These are phyloP conservation scores for Apocrypta bakeri DNA, from an alignment of 1,140 invertebrate genomes.

Conservation along the genomic window DNA sequence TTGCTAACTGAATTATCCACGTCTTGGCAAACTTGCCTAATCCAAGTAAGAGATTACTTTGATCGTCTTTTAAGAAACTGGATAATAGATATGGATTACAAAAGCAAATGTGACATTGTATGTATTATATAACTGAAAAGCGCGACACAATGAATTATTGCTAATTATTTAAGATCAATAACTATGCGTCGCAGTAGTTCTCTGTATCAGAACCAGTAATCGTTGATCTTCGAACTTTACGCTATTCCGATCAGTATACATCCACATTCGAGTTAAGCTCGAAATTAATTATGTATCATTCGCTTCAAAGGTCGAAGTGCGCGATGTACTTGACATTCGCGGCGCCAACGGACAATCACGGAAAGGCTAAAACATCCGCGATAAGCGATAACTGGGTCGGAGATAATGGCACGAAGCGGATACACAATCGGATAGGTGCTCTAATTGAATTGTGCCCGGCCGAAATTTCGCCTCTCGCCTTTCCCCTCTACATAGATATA, in stretches of 20 bases:
- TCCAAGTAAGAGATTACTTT: neutral
- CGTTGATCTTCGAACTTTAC: too few species aligned
- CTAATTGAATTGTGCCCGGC: conserved; percentile 27
- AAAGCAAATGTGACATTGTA: too few species aligned
- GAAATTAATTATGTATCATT: neutral
- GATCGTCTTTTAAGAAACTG: conserved; percentile 2
- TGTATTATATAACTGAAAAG: too few species aligned
- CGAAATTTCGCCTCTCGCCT: neutral
- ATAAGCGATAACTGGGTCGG: conserved; percentile 33
- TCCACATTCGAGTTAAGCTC: neutral
- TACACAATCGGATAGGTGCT: conserved; percentile 13
- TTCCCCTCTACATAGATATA: neutral
- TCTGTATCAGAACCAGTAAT: too few species aligned
- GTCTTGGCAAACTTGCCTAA: conserved; percentile 4
- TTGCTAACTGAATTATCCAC: neutral
- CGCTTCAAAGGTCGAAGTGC: neutral
- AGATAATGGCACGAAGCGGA: conserved; percentile 23
- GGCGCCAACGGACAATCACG: too few species aligned
- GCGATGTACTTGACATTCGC: conserved; percentile 7
- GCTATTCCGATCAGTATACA: too few species aligned
- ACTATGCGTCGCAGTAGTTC: too few species aligned
- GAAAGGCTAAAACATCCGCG: neutral
- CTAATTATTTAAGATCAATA: too few species aligned
- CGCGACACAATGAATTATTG: too few species aligned
- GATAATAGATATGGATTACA: neutral